phyloP scores from a whole-genome alignment of 1,140 invertebrate species.

The Drosophila jambulina region DNA sequence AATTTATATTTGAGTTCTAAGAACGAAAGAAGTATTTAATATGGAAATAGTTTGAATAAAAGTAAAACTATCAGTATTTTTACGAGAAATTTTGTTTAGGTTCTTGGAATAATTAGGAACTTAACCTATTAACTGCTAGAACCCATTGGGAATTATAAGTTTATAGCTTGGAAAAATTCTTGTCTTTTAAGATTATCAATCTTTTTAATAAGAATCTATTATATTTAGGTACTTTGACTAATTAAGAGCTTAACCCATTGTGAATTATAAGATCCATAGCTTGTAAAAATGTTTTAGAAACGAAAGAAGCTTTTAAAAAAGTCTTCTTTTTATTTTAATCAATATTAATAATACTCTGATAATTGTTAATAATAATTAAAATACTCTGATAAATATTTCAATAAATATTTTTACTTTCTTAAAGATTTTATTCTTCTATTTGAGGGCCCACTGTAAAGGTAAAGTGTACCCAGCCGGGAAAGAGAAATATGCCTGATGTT shows the following conservation, averaged over 20 bases:
- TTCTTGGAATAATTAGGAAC: neutral
- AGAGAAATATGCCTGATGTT: slow-evolving; percentile 44
- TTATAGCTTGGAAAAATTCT: neutral
- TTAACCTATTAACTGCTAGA: neutral
- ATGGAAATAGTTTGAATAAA: neutral
- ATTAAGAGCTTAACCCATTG: neutral
- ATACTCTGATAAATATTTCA: neutral
- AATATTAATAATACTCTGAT: no score
- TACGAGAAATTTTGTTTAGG: rapidly evolving
- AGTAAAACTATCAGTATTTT: neutral
- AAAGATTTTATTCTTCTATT: neutral
- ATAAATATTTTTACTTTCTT: neutral
- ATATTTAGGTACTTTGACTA: neutral
- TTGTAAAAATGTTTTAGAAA: neutral
- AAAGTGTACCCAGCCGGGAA: slow-evolving; percentile 22
- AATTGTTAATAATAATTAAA: no score
- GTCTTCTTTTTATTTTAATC: no score
- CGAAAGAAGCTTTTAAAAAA: no score
- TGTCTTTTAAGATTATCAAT: neutral
- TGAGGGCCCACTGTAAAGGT: slow-evolving; percentile 6
- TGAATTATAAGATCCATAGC: neutral
- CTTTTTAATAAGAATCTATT: neutral
- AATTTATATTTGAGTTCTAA: neutral
- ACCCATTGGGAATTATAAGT: neutral
- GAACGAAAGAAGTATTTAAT: neutral